A percentile compares a stretch with the other conserved stretches of the same genome.
Conservation (phyloP, 2,888 invertebrate genomes). For the Andricus quercusramuli region DNA sequence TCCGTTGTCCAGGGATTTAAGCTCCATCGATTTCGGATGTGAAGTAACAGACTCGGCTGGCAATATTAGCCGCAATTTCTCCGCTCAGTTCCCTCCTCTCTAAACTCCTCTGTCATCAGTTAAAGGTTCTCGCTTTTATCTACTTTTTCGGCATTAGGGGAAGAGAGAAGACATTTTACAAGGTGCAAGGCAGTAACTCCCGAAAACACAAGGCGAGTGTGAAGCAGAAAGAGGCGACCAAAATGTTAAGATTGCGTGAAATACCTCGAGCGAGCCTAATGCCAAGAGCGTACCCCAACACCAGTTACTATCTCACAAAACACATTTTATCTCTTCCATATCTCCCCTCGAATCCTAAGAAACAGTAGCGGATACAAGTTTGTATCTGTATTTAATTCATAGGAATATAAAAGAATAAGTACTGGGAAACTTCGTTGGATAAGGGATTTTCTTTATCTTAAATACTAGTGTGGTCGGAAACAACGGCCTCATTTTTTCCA, state of each 20-base stretch:
- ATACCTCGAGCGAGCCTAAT: conserved; percentile 45
- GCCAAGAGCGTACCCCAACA: conserved; percentile 18
- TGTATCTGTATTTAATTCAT: background rate
- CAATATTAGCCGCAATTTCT: conserved; percentile 59
- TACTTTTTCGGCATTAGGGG: background rate
- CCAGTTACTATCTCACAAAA: conserved; percentile 8
- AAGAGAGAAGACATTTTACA: background rate
- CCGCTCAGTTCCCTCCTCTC: background rate
- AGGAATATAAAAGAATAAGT: background rate
- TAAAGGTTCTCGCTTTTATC: background rate
- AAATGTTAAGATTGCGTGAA: conserved; percentile 44
- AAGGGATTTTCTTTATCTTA: background rate
- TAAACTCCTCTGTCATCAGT: conserved; percentile 2
- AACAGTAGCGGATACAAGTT: background rate
- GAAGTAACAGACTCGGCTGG: conserved; percentile 56
- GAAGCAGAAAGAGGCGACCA: conserved; percentile 5
- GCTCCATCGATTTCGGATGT: conserved; percentile 75
- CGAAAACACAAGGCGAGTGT: background rate
- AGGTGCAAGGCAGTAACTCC: background rate
- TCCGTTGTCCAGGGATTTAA: conserved; percentile 70
- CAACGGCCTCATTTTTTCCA: background rate
- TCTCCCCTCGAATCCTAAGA: background rate
- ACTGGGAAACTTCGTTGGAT: background rate
- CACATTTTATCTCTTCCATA: background rate
- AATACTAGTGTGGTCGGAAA: background rate